Base-by-base conservation (phyloP, 2,797 vertebrate genomes). In the Chanos chanos region DNA sequence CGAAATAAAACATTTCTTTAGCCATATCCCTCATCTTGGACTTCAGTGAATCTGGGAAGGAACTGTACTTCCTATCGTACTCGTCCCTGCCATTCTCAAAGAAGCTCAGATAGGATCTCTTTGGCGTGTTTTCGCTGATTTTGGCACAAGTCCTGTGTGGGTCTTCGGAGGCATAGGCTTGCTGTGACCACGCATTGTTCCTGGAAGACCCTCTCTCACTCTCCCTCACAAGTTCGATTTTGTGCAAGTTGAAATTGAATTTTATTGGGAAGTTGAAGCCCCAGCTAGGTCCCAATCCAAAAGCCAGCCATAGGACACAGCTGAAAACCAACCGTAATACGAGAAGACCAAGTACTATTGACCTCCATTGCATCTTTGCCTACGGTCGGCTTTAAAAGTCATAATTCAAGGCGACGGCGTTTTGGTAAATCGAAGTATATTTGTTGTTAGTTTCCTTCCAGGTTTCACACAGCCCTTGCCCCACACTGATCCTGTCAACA, bases 311-410 rank as follows among this genome's bases (percentile, higher is more conserved):
- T 65, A 95, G 73, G 34, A 92, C 82, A 48, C 86, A 93, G 62
- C 91, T 92, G 51, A 96, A 85, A 55, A 90, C 91, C 56, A 97
- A 81, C 74, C 94, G 91, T 68, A 97, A 78, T 43, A 96, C 83
- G 68, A 96, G 77, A 77, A 97, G 87, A 78, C 91, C 94, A 77
- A 97, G 87, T 79, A 97, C 86, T 83, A 95, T 73, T 85, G 93
- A 94, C 79, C 93, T 90, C 93, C 94, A 97, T 92, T 91, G 94
- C 95, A 97, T 97, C 85, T 92, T 92, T 88, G 89, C 85, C 82
- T 47, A 58, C 68, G 33, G 6, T 75, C 77, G 66, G 37, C 82
- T 52, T 82, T 85, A 70, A 84, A 81, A 83, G 76, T 78, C 90
- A 90, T 92, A 82, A 59, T 91, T 90, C 70, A 77, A 44, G 58